Evolutionary conservation across 2,888 invertebrate genomes (phyloP).

Genomic region (Julus scanicus): DNA sequence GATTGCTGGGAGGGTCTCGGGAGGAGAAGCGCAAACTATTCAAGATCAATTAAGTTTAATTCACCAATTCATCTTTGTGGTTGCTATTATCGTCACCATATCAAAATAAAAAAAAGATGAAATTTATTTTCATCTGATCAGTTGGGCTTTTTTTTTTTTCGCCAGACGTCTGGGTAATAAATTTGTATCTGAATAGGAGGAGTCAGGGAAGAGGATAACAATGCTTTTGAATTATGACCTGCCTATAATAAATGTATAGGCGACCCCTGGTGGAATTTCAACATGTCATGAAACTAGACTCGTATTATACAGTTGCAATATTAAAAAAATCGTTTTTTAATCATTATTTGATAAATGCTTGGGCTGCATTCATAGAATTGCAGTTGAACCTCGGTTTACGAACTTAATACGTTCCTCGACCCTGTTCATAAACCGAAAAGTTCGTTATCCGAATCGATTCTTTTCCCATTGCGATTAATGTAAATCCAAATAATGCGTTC

Average conservation of each 20-base stretch:
- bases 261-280: background rate
- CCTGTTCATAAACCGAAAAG: too few species aligned
- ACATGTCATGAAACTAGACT: background rate
- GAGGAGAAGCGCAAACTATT: constrained; percentile 42
- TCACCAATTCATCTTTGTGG: constrained; percentile 47
- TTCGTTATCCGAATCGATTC: too few species aligned
- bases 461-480: too few species aligned
- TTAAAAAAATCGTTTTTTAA: too few species aligned
- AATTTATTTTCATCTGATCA: constrained; percentile 17
- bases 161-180: constrained; percentile 45
- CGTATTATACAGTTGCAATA: too few species aligned
- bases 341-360: too few species aligned
- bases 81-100: constrained; percentile 40
- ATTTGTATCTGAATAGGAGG: constrained; percentile 18
- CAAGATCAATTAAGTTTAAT: constrained; percentile 47
- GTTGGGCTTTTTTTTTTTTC: constrained; percentile 26
- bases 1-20: constrained; percentile 32
- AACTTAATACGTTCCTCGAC: too few species aligned
- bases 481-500: too few species aligned
- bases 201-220: background rate
- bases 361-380: too few species aligned
- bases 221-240: background rate
- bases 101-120: background rate
- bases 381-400: too few species aligned
- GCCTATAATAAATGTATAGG: background rate